These are phyloP conservation scores for Seriola rivoliana DNA, from an alignment of 2,113 vertebrate genomes.

Conservation along the genomic window DNA sequence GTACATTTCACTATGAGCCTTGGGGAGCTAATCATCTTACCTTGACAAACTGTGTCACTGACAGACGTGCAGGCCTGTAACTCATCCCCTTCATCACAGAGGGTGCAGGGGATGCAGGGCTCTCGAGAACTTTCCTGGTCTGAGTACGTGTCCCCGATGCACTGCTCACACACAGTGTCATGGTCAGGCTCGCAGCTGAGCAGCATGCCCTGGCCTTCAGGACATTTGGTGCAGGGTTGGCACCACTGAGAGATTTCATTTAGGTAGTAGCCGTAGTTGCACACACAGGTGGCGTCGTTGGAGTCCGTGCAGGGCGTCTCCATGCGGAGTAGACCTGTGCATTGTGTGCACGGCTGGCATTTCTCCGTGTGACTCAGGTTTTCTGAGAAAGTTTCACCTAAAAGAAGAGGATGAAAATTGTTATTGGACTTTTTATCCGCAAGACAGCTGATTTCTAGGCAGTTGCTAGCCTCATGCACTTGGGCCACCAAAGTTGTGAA, in stretches of 20 bases:
- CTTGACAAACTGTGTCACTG: conserved; percentile 87
- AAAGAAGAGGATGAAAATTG: background rate
- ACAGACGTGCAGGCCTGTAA: conserved; percentile 83
- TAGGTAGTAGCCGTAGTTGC: conserved; percentile 90
- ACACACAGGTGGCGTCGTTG: conserved; percentile 91
- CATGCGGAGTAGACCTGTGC: conserved; percentile 90
- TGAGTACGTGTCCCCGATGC: conserved; percentile 89
- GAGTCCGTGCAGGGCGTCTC: conserved; percentile 92
- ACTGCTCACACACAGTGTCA: conserved; percentile 92
- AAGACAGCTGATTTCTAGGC: too few relatives aligned
- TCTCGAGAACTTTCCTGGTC: conserved; percentile 93
- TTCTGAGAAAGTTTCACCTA: conserved; percentile 93
- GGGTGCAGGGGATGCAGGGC: conserved; percentile 93
- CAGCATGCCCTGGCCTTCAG: conserved; percentile 89
- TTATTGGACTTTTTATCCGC: too few relatives aligned
- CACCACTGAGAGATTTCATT: conserved; percentile 73
- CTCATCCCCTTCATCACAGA: conserved; percentile 89
- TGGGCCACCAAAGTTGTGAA: too few relatives aligned
- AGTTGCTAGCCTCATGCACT: background rate
- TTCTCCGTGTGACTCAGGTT: conserved; percentile 89
- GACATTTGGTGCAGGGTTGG: conserved; percentile 88
- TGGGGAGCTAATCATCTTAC: conserved; percentile 75
- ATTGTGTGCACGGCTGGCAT: conserved; percentile 90
- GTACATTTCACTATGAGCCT: background rate
- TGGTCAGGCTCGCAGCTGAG: conserved; percentile 84